Conservation (phyloP, 1,140 invertebrate species). For the Frieseomelitta varia region DNA sequence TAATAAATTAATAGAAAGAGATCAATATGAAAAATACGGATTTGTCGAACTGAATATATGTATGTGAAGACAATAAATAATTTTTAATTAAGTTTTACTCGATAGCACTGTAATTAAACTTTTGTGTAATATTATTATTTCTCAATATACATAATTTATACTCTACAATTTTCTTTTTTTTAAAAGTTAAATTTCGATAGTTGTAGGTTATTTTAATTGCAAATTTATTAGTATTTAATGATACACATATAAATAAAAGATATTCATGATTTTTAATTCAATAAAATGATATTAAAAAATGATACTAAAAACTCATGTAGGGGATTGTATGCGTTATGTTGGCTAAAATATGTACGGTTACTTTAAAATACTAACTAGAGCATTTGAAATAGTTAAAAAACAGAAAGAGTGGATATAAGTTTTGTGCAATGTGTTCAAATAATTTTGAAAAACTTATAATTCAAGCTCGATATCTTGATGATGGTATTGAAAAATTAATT, state of each 20-base stretch:
- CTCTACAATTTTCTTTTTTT: not conserved
- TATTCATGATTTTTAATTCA: not conserved
- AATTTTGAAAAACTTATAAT: conserved; percentile 41
- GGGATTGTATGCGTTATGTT: not conserved
- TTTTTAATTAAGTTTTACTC: not conserved
- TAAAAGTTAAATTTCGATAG: not conserved
- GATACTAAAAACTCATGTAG: not conserved
- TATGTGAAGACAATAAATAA: not conserved
- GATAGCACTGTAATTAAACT: not conserved
- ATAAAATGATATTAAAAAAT: not conserved
- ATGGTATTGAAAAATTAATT: conserved; percentile 33
- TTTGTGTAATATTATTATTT: not conserved
- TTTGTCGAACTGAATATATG: not conserved
- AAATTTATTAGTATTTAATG: not conserved
- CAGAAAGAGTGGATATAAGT: not conserved
- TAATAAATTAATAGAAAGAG: not conserved
- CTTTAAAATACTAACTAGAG: not conserved
- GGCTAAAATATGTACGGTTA: not conserved
- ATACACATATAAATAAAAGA: not conserved
- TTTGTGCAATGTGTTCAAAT: conserved; percentile 4
- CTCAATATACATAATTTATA: not conserved
- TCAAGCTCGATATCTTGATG: conserved; percentile 43
- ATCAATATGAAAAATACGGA: not conserved
- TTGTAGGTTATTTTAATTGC: not conserved
- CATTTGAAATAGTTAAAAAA: not conserved